Conservation (phyloP, 2,113 vertebrate species). For the Helogale parvula region DNA sequence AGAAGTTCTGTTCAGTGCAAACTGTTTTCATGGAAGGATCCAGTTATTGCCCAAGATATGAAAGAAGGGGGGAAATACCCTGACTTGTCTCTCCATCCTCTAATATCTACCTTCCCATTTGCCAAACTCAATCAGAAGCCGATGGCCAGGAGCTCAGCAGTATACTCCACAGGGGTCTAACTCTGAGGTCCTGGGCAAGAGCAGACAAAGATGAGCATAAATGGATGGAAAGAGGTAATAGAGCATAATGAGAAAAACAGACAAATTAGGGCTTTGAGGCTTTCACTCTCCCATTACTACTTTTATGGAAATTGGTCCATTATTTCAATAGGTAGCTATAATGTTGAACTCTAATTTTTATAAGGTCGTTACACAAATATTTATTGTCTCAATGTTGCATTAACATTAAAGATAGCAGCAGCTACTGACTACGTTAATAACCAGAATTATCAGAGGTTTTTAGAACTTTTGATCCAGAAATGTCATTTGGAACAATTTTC, state of each 20-base stretch:
- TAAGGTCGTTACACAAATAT: constrained; percentile 40
- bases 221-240: accelerated
- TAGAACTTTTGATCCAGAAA: constrained; percentile 23
- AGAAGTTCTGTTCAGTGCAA: neutral
- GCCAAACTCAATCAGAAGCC: neutral
- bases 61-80: neutral
- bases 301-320: neutral
- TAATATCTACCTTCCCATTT: neutral
- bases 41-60: neutral
- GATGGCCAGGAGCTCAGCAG: neutral
- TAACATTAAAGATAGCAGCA: constrained; percentile 9
- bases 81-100: neutral
- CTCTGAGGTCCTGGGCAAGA: neutral
- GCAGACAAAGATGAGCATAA: neutral
- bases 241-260: neutral
- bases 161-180: neutral
- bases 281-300: neutral
- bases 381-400: neutral
- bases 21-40: neutral
- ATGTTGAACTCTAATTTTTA: neutral
- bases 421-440: constrained; percentile 22
- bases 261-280: neutral
- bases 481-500: constrained; percentile 30
- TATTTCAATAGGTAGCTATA: neutral
- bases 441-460: constrained; percentile 32